These are phyloP conservation scores for Napeogenes inachia DNA, from an alignment of 2,888 invertebrate genomes.

Conservation along the genomic window DNA sequence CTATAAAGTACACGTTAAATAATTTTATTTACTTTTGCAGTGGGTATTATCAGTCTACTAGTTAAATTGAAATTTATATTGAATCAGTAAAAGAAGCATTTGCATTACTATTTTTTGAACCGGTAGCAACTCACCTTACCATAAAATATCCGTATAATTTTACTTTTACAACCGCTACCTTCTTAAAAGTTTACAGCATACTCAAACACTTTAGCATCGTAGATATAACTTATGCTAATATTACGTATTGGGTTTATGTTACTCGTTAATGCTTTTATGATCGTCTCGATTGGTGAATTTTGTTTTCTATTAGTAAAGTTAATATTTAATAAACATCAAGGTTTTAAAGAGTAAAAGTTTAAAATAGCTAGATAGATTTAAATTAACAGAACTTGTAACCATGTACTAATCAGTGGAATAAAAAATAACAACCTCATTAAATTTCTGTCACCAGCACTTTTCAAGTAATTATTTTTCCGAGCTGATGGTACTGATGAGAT, in stretches of 20 bases:
- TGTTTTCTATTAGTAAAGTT: not conserved
- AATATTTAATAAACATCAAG: too few species aligned
- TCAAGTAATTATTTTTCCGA: too few species aligned
- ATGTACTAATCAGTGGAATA: too few species aligned
- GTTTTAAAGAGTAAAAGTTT: too few species aligned
- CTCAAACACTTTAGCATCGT: not conserved
- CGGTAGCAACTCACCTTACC: not conserved
- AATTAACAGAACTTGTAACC: too few species aligned
- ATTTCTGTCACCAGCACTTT: too few species aligned
- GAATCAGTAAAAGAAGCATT: not conserved
- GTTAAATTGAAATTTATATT: not conserved
- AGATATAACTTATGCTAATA: not conserved
- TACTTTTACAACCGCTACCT: not conserved
- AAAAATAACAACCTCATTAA: too few species aligned
- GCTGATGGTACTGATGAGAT: too few species aligned
- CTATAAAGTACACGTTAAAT: too few species aligned
- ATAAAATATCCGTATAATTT: not conserved
- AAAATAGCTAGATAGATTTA: too few species aligned
- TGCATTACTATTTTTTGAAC: not conserved
- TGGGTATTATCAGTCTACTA: too few species aligned
- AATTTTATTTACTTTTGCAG: too few species aligned
- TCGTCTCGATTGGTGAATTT: not conserved
- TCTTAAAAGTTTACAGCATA: constrained; percentile 4
- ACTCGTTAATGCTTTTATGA: not conserved
- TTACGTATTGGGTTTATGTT: not conserved